A percentile compares a stretch with the other conserved stretches of the same genome.
These are phyloP conservation scores for Sebastes minor DNA, from an alignment of 2,797 vertebrate genomes.

Conservation along the genomic window DNA sequence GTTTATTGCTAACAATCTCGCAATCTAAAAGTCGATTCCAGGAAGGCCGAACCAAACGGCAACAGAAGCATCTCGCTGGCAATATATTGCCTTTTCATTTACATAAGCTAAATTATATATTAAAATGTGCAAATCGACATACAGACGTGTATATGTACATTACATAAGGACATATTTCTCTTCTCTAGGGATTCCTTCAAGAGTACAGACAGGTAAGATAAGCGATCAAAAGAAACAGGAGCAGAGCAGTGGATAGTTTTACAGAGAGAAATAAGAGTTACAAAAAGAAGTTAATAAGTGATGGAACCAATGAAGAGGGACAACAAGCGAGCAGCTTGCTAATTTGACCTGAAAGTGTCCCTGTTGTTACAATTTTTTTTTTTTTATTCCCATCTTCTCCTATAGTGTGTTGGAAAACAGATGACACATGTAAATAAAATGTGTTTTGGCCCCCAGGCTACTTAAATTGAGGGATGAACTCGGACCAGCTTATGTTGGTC, in stretches of 20 bases:
- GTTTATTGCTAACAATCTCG: constrained; percentile 42
- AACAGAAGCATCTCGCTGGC: constrained; percentile 29
- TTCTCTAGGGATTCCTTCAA: constrained; percentile 38
- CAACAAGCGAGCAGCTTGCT: constrained; percentile 15
- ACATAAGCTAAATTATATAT: constrained; percentile 68
- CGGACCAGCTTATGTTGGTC: constrained; percentile 89
- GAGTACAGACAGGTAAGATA: neutral
- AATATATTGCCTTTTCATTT: constrained; percentile 43
- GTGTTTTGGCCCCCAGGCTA: constrained; percentile 52
- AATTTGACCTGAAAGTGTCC: neutral
- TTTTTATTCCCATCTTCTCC: neutral
- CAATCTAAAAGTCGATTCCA: constrained; percentile 14
- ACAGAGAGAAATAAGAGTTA: neutral
- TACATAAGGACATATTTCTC: constrained; percentile 20
- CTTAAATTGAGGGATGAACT: constrained; percentile 87
- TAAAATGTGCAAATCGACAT: constrained; percentile 83
- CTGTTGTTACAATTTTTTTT: neutral
- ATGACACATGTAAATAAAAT: neutral
- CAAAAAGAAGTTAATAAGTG: neutral
- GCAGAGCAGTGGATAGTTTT: neutral
- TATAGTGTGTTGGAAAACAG: constrained; percentile 50
- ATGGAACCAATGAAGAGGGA: neutral
- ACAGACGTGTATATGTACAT: constrained; percentile 24
- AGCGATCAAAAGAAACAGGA: neutral
- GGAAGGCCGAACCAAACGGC: neutral